Evolutionary conservation across 2,888 invertebrate genomes (phyloP), one percentile per base, ranked within the genome.

Genomic region (Macropis europaea): DNA sequence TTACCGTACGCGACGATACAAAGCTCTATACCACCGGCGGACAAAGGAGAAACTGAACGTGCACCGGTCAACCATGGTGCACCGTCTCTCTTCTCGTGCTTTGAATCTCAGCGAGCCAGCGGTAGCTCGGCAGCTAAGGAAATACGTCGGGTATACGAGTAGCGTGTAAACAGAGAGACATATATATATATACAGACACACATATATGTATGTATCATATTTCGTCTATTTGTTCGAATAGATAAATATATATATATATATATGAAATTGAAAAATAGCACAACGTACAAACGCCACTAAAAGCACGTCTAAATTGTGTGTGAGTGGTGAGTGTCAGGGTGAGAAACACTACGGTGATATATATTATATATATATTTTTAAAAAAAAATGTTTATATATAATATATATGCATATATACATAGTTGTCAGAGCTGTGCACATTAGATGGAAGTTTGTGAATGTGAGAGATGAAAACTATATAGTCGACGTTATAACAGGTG

Each of bases 231-330:
- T 36, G 42, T 43, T 36, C n/a, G 15, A 32, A 32, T 56, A 30
- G 57, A 70, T 47, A 54, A 32, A 63, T 66, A 73, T 38, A 56
- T 32, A 28, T 61, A 63, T 56, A 57, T 47, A 52, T 67, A 70
- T 78, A 59, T 73, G 54, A 70, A 66, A 61, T 79, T 62, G 73
- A 75, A 81, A 82, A 73, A 81, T 68, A 76, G 77, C 71, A 87
- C 87, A 86, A 87, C 82, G 73, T 84, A 87, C 86, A 86, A 87
- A 88, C 88, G 86, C 86, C 84, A 89, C 88, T 89, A 88, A 86
- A 89, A 88, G 88, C 89, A 85, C 84, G 86, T 86, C 85, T 86
- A 83, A 79, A 81, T 70, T 84, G 81, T 83, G 79, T 84, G 82
- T 85, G 43, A n/a, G n/a, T n/a, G 77, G 76, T 82, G 78, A 82